Percentiles rank a stretch among this genome's conserved stretches.
phyloP scores from a whole-genome alignment of 2,797 vertebrate species.

The Carcharodon carcharias region DNA sequence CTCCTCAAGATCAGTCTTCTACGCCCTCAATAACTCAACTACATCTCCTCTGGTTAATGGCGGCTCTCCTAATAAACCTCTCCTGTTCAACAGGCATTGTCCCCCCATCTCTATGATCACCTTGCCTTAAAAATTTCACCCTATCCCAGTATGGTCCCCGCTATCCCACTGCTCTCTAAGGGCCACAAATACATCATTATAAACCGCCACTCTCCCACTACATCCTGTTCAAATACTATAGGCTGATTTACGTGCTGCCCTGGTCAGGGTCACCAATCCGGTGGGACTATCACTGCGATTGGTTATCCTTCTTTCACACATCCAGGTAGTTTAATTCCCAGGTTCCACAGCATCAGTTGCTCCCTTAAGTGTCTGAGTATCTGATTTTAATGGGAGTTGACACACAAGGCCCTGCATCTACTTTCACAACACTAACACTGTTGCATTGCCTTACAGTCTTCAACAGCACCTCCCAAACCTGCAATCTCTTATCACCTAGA shows the following conservation, averaged over 20 bases:
- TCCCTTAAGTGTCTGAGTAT: not conserved
- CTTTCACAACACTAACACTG: not conserved
- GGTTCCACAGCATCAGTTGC: not conserved
- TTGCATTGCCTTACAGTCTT: too few relatives aligned
- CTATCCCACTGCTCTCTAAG: too few relatives aligned
- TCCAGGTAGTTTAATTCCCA: not conserved
- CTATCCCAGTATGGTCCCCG: too few relatives aligned
- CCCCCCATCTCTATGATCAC: not conserved
- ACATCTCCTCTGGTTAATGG: not conserved
- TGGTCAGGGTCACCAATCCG: not conserved
- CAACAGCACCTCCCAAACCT: too few relatives aligned
- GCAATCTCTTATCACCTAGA: too few relatives aligned
- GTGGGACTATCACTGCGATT: not conserved
- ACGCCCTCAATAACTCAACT: not conserved
- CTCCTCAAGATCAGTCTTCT: not conserved
- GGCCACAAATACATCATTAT: too few relatives aligned
- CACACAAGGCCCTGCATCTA: too few relatives aligned
- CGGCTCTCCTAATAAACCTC: not conserved
- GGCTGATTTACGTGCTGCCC: too few relatives aligned
- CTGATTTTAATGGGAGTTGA: too few relatives aligned
- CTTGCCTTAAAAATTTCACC: not conserved
- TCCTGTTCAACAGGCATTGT: not conserved
- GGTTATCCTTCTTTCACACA: not conserved
- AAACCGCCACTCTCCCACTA: not conserved
- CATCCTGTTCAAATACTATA: too few relatives aligned